Conservation (phyloP, 2,797 vertebrate species). For the Melopsittacus undulatus region DNA sequence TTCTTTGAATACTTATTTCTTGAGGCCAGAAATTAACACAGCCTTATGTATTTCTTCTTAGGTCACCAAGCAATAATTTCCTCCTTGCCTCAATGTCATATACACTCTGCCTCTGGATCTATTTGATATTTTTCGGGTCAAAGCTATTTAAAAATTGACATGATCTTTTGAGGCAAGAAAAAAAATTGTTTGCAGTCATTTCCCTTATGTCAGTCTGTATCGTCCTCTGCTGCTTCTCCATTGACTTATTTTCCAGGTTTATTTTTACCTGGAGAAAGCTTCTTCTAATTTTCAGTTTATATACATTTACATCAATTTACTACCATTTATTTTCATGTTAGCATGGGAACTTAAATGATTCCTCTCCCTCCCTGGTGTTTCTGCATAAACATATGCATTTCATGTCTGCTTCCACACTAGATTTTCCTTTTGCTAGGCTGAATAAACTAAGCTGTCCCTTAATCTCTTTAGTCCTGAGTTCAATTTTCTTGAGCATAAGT, state of each 20-base stretch:
- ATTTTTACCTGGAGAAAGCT: not conserved
- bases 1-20: not conserved
- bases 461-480: not conserved
- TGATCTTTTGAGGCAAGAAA: not conserved
- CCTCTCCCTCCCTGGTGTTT: not conserved
- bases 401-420: not conserved
- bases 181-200: not conserved
- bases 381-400: not conserved
- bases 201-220: not conserved
- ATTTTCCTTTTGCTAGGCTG: not conserved
- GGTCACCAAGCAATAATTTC: not conserved
- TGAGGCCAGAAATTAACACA: not conserved
- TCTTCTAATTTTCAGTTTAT: not conserved
- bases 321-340: not conserved
- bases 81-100: not conserved
- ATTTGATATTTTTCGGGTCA: not conserved
- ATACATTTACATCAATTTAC: not conserved
- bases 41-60: not conserved
- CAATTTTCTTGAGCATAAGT: not conserved
- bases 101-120: not conserved
- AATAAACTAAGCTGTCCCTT: not conserved
- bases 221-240: not conserved
- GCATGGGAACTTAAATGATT: not conserved
- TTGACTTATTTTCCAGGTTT: not conserved
- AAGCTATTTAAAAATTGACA: not conserved